Evolutionary conservation across 2,888 invertebrate genomes (phyloP), one percentile per base, ranked within the genome.

Genomic region (Gerosis bhagava): DNA sequence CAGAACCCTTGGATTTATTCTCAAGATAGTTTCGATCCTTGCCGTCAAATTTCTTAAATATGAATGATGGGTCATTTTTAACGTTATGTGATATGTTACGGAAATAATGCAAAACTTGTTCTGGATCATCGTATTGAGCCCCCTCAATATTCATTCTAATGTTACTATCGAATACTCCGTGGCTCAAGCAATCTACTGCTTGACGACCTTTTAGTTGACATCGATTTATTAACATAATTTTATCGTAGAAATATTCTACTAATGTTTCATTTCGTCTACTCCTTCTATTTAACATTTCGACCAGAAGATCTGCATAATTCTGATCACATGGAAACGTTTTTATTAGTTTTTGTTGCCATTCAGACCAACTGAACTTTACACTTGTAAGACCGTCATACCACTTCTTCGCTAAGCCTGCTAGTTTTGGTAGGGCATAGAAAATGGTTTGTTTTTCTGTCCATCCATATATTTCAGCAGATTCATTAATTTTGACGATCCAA

Each of bases 101-200:
- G 7, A 51, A 17, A 25, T 51, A 51, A 13, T 35, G 44, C 1
- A 51, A 17, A 1, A 51, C 13, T 11, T 41, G 54, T 49, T 8
- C 8, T n/a, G 24, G 5, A 24, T n/a, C 3, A n/a, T 24, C n/a
- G 8, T n/a, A 24, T 3, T 24, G 7, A 3, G 24, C 5, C 8
- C 7, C 24, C 8, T 24, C 8, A 8, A n/a, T n/a, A 32, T 54
- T 50, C 12, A 56, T 12, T 39, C 29, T 46, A 15, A 56, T 47
- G 12, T 49, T 50, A 12, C 47, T 31, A 21, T 56, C 56, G 12
- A 22, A 56, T 2, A 56, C 54, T 1, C 56, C 57, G n/a, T 50
- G 40, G 22, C 51, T 54, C 1, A 57, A 40, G 19, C 57, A 57
- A 25, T 57, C 57, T 1, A 57, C 57, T 1, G 57, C 53, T 15